A percentile compares a stretch with the other conserved stretches of the same genome.
Evolutionary conservation across 2,113 vertebrate genomes (phyloP).

Genomic region (Tricholaema leucomelas): DNA sequence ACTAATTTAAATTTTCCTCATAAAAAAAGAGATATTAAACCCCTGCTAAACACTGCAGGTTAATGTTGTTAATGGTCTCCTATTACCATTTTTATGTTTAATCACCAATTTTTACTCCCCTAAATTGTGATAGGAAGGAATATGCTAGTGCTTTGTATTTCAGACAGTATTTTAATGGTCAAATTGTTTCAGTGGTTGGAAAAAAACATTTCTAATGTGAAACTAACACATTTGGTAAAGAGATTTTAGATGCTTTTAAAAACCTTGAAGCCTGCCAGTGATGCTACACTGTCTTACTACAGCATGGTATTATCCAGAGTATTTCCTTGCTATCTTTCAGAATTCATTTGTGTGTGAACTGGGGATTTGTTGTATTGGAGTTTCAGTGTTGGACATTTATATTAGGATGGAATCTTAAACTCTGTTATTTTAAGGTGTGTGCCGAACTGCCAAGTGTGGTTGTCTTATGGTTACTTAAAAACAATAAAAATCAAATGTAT

Average conservation of each 20-base stretch:
- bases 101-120: not conserved
- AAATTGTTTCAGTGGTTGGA: not conserved
- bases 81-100: not conserved
- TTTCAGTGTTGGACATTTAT: not conserved
- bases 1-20: not conserved
- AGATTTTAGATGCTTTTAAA: not conserved
- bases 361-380: not conserved
- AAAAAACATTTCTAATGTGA: not conserved
- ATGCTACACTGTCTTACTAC: not conserved
- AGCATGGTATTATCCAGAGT: not conserved
- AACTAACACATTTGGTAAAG: not conserved
- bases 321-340: not conserved
- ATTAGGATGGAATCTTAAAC: not conserved
- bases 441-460: not conserved
- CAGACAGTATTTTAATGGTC: not conserved
- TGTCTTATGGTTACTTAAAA: not conserved
- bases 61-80: not conserved
- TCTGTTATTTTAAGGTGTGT: not conserved
- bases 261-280: not conserved
- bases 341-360: not conserved
- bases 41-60: not conserved
- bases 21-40: not conserved
- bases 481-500: not conserved
- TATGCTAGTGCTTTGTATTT: not conserved
- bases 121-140: not conserved